Base-by-base conservation (phyloP, 2,113 vertebrate species). In the Athene cunicularia region DNA sequence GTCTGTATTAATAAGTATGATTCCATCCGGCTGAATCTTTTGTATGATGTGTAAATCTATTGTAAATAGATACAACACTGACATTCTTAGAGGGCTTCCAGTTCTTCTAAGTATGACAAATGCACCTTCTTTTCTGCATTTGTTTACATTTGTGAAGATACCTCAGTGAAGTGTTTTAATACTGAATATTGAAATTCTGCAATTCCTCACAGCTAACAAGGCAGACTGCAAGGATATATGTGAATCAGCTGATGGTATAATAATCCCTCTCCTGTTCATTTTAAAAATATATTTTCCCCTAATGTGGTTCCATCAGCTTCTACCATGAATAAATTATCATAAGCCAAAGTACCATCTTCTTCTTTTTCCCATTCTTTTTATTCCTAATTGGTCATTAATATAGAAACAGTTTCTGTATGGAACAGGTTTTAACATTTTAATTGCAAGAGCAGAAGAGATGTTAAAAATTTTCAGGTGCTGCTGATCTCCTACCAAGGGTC, bases 321-420 rank as follows among this genome's bases (percentile, higher is more conserved):
- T 75, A 80, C 26, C 27, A 90, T 82, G 49, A 95, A 93, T 94
- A 94, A 96, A 91, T 91, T 79, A 91, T 63, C 16, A 30, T 64
- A 32, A 66, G 16, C 28, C 70, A 80, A 79, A 85, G 33, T 82
- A 53, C 27, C 85, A 15, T 49, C 33, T 32, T 92, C 49, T 64
- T 70, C 59, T 84, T 77, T 12, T 77, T 91, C 47, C 58, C 82
- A 35, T 82, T 93, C 81, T 79, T 90, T 94, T 72, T 88, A 52
- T 59, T 88, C 45, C 45, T 94, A 93, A 87, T 80, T 85, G 81
- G 66, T 82, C 64, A 76, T 82, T 90, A 94, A 85, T 76, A 80
- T 2, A 80, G 53, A 58, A 91, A 72, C 14, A 60, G 60, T 11
- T 87, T 66, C 35, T 75, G 3, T 19, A 33, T 72, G 47, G 49